Evolutionary conservation across 2,888 invertebrate species (phyloP).

Genomic region (Saturnia pavonia): DNA sequence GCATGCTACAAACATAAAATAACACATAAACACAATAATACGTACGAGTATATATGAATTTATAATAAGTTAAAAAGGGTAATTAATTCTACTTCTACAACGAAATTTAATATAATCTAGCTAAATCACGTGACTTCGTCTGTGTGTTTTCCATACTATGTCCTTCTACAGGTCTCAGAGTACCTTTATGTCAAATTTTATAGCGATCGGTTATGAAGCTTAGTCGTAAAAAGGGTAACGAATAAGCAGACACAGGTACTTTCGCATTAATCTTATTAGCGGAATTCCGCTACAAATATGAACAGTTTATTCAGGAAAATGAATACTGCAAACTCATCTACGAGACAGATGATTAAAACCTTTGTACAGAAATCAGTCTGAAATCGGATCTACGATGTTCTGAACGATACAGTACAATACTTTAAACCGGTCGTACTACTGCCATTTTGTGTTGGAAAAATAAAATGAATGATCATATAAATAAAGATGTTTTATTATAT

Average conservation of each 20-base stretch:
- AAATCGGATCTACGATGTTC: neutral
- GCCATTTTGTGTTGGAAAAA: too few species aligned
- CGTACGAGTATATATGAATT: neutral
- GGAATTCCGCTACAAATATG: neutral
- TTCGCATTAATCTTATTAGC: too few species aligned
- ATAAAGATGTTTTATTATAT: too few species aligned
- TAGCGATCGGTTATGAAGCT: too few species aligned
- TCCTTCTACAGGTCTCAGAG: neutral
- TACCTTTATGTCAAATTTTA: neutral
- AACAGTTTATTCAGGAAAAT: neutral
- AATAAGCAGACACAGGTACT: too few species aligned
- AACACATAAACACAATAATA: neutral
- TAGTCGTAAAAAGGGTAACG: too few species aligned
- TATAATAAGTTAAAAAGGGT: neutral
- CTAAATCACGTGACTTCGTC: too few species aligned
- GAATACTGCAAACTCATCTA: neutral
- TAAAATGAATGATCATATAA: too few species aligned
- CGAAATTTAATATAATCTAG: too few species aligned
- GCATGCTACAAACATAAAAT: constrained; percentile 35
- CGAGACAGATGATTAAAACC: neutral
- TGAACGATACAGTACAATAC: neutral
- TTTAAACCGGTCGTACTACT: too few species aligned
- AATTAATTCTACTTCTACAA: neutral
- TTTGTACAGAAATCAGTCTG: neutral
- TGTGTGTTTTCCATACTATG: neutral